Base-by-base conservation (phyloP, 1,140 invertebrate species). In the Bacillus rossius region DNA sequence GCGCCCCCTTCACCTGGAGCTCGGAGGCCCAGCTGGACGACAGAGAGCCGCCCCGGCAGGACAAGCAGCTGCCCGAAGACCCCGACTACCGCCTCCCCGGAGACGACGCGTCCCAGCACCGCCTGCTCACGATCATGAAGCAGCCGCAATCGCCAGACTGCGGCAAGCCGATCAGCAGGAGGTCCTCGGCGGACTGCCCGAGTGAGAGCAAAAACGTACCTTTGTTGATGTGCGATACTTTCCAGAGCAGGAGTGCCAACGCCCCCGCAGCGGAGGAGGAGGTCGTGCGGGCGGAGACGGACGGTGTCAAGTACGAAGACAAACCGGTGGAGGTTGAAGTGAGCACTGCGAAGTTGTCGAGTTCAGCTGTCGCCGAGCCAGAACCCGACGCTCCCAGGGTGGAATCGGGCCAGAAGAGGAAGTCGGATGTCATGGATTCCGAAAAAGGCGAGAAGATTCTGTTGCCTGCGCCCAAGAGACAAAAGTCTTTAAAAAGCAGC, bases 1-100 rank as follows among this genome's bases (percentile, higher is more conserved):
- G 29, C 29, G 10, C 29, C 29, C 29, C 29, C 48, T 34, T 16
- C 34, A 50, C 22, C 29, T 37, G 16, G 26, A 8, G 47, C 17
- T n/a, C 58, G 59, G 16, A 61, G 61, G n/a, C 64, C 64, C 8
- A 65, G 61, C 52, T 62, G 59, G 17, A 58, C 63, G 13, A 50
- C 59, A 37, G 60, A 59, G 23, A 65, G 61, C 52, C 59, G 59
- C 17, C 40, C 61, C 19, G 16, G 8, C 51, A 37, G 16, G 25
- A 34, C 5, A 34, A 10, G 10, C 29, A 34, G 29, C 10, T 34
- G 29, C 29, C 29, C 4, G 29, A 34, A 10, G 29, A 34, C 29
- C 29, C 29, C 10, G 5, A 4, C 10, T 10, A 4, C 4, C 5
- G 10, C 5, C 5, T 34, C 5, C 4, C 10, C 5, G 16, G 34